Conservation (phyloP, 2,797 vertebrate genomes). For the Hyperoplus immaculatus region DNA sequence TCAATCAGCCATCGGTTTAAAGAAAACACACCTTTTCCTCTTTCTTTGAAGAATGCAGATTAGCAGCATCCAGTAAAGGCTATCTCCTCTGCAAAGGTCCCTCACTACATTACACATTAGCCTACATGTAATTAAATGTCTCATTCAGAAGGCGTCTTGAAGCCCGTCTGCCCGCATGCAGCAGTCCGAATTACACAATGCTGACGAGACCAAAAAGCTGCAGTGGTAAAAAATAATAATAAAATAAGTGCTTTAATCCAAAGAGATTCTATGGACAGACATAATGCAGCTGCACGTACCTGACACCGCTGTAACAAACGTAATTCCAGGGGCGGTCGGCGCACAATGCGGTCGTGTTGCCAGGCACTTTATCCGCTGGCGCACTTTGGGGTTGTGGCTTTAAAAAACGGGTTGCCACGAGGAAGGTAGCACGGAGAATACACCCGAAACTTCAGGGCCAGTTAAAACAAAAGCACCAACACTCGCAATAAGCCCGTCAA, state of each 20-base stretch:
- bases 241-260: background rate
- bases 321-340: constrained; percentile 47
- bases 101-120: constrained; percentile 29
- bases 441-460: constrained; percentile 10
- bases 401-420: constrained; percentile 80
- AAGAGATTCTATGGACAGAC: background rate
- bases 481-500: rapidly evolving
- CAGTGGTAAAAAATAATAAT: constrained; percentile 2
- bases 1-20: background rate
- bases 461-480: rapidly evolving
- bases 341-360: constrained; percentile 67
- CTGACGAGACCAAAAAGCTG: constrained; percentile 22
- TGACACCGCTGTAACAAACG: constrained; percentile 25
- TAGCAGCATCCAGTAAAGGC: constrained; percentile 16
- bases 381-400: constrained; percentile 77
- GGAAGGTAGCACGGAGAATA: constrained; percentile 50
- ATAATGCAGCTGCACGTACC: constrained; percentile 57
- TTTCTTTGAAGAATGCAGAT: background rate
- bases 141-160: constrained; percentile 53
- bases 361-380: constrained; percentile 71
- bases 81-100: constrained; percentile 34
- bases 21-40: background rate
- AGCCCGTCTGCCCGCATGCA: constrained; percentile 64
- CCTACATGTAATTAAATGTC: constrained; percentile 35
- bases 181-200: constrained; percentile 46